Evolutionary conservation across 2,113 vertebrate species (phyloP).

Genomic region (Mandrillus leucophaeus): DNA sequence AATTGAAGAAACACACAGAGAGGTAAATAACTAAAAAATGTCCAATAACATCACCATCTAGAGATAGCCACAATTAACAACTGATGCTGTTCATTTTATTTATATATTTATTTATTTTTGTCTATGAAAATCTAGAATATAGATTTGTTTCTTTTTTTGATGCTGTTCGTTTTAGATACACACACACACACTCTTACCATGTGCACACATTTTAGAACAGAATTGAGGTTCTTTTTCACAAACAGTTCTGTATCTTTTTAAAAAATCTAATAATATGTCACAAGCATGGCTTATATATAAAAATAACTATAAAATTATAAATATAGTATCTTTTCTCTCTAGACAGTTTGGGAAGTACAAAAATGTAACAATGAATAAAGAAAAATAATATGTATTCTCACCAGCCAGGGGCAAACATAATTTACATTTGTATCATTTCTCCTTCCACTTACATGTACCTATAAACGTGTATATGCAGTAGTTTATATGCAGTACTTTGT

Average conservation of each 20-base stretch:
- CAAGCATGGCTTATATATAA: not conserved
- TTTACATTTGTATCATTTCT: not conserved
- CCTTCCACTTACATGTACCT: not conserved
- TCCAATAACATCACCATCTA: not conserved
- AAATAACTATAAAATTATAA: not conserved
- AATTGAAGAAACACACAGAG: not conserved
- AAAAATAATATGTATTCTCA: not conserved
- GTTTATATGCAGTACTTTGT: not conserved
- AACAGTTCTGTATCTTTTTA: not conserved
- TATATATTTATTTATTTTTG: too few species aligned
- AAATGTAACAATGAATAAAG: not conserved
- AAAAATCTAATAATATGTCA: not conserved
- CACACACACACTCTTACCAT: not conserved
- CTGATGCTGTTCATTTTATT: not conserved
- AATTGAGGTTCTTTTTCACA: not conserved
- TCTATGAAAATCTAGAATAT: too few species aligned
- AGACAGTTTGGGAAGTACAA: constrained; percentile 29
- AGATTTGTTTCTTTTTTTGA: not conserved
- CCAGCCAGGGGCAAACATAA: not conserved
- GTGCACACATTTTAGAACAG: not conserved
- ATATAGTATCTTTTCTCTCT: not conserved
- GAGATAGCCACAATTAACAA: not conserved
- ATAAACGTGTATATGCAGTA: not conserved
- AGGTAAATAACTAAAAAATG: not conserved
- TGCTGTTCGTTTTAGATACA: not conserved